Base-by-base conservation (phyloP, 2,113 vertebrate genomes). In the Melanostigma gelatinosum region DNA sequence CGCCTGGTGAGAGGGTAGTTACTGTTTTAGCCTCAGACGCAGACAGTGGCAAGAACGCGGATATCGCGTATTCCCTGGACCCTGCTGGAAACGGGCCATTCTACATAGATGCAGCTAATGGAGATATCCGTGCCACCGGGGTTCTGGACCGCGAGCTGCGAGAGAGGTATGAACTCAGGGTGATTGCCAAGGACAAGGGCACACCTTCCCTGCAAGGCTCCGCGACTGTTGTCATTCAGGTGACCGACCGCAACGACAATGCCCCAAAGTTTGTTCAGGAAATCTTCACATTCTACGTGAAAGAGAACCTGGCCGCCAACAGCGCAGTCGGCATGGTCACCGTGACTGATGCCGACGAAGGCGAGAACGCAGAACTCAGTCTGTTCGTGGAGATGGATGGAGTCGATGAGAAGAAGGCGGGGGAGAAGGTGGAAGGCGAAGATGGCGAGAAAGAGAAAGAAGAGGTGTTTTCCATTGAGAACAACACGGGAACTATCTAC, bases 241-340 rank as follows among this genome's bases (percentile, higher is more conserved):
- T 99, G 86, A 96, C 97, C 0, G 98, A 99, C 78, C 96, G 95
- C 75, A 99, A 99, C 1, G 98, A 99, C 95, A 99, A 99, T 0
- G 95, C 97, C 20, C 98, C 98, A 0, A 97, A 96, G 86, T 99
- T 99, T 93, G 98, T 98, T 93, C 98, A 99, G 94, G 97, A 99
- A 0, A 94, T 98, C 55, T 99, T 99, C 85, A 99, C 96, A 8
- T 99, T 99, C 91, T 99, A 99, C 0, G 97, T 99, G 82, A 99
- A 98, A 82, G 98, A 99, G 86, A 99, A 99, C 93, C 91, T 99
- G 63, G 97, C 97, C 13, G 96, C 97, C 81, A 98, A 99, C 94
- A 99, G 98, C 85, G 97, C 98, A 0, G 97, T 99, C n/a, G 98
- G 97, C 32, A 99, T 99, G 98, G 97, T 99, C 65, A 99, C 98